Percentiles rank a stretch among this genome's conserved stretches.
Evolutionary conservation across 2,888 invertebrate genomes (phyloP).

Genomic region (Xestia c-nigrum): DNA sequence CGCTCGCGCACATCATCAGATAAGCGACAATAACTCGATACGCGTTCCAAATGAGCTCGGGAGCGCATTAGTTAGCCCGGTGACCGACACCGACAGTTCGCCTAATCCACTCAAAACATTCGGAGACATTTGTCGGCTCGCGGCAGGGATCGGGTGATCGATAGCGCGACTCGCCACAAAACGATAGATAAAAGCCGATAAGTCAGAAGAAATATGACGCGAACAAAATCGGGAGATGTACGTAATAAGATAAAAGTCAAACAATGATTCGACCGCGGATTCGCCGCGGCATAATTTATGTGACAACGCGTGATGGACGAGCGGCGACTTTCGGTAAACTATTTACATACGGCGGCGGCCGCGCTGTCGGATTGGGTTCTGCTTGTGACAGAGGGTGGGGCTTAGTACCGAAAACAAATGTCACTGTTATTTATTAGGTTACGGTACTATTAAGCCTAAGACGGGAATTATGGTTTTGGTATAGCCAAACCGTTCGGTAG

Average conservation of each 20-base stretch:
- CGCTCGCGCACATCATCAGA: constrained; percentile 83
- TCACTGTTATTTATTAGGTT: constrained; percentile 90
- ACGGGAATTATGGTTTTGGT: constrained; percentile 81
- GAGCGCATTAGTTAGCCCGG: constrained; percentile 85
- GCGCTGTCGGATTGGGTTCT: constrained; percentile 90
- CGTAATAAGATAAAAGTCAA: constrained; percentile 91
- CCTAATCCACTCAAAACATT: constrained; percentile 90
- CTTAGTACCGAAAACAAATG: constrained; percentile 90
- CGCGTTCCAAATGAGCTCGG: constrained; percentile 87
- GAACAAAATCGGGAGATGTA: constrained; percentile 91
- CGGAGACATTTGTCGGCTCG: constrained; percentile 89
- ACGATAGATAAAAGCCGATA: constrained; percentile 90
- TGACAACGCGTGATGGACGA: constrained; percentile 91
- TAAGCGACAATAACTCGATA: constrained; percentile 88
- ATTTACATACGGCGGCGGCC: constrained; percentile 90
- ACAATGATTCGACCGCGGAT: constrained; percentile 91
- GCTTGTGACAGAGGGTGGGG: constrained; percentile 90
- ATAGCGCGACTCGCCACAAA: constrained; percentile 89
- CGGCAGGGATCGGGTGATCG: constrained; percentile 87
- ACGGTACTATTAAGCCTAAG: constrained; percentile 87
- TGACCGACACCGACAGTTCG: constrained; percentile 83
- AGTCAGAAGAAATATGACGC: constrained; percentile 90
- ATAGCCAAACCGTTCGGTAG: constrained; percentile 64
- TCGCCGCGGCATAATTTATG: constrained; percentile 91
- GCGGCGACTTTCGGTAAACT: constrained; percentile 91